These are phyloP conservation scores for Portevinia maculata DNA, from an alignment of 2,888 invertebrate species.

Conservation along the genomic window DNA sequence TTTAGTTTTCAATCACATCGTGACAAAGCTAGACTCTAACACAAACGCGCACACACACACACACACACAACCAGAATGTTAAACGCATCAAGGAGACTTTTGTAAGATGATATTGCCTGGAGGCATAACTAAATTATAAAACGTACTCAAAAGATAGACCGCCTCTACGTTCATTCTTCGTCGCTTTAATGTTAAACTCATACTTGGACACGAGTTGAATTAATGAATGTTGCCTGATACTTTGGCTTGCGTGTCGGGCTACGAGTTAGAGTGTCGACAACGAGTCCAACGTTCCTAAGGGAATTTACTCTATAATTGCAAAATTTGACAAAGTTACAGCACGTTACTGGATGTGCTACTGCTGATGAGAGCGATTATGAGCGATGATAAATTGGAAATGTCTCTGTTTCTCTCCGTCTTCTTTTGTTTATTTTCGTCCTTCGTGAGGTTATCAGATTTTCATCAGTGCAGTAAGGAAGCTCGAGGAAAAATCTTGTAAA, in stretches of 20 bases:
- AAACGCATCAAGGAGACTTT: conserved; percentile 9
- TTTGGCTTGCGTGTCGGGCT: background rate
- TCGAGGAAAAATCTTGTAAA: conserved; percentile 32
- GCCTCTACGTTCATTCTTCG: conserved; percentile 4
- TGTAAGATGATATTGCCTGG: conserved; percentile 18
- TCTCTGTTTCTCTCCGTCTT: background rate
- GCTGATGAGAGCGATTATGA: conserved; percentile 40
- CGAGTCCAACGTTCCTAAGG: conserved; percentile 30
- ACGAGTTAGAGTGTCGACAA: conserved; percentile 30
- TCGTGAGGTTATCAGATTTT: conserved; percentile 38
- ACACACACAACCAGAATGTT: too few species aligned
- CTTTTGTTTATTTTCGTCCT: conserved; percentile 12
- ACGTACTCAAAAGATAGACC: conserved; percentile 31
- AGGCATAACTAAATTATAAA: conserved; percentile 59
- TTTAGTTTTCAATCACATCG: conserved; percentile 58
- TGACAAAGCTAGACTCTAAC: background rate
- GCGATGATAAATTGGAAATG: conserved; percentile 29
- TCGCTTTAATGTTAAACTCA: conserved; percentile 44
- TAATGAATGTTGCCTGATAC: conserved; percentile 27
- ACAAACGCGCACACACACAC: background rate
- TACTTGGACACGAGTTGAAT: conserved; percentile 55
- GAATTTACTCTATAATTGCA: conserved; percentile 65
- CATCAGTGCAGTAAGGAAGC: background rate
- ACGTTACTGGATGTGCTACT: conserved; percentile 15
- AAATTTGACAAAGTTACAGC: conserved; percentile 53